These are phyloP conservation scores for Athalia circularis DNA, from an alignment of 2,888 invertebrate genomes.

Conservation along the genomic window DNA sequence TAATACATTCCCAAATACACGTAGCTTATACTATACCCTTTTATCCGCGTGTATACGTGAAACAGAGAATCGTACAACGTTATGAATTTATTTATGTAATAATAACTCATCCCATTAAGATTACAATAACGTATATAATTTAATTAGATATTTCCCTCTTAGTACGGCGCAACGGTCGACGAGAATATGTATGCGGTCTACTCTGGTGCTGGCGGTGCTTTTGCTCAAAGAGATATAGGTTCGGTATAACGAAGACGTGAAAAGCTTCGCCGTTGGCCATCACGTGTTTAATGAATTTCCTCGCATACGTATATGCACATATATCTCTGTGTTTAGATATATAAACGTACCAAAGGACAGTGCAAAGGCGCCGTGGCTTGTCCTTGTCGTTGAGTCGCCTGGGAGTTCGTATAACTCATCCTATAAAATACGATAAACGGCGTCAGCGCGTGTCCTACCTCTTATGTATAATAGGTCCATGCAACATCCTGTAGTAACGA, in stretches of 20 bases:
- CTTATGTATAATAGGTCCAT: background rate
- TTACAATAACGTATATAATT: constrained; percentile 61
- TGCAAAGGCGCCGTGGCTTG: constrained; percentile 10
- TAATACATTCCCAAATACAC: no score
- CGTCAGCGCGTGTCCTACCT: background rate
- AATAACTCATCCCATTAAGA: constrained; percentile 61
- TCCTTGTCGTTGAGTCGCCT: constrained; percentile 21
- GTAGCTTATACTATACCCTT: no score
- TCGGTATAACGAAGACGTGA: background rate
- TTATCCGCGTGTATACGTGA: background rate
- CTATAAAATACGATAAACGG: background rate
- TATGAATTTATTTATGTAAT: constrained; percentile 65
- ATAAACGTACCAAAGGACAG: background rate
- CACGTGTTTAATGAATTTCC: constrained; percentile 29
- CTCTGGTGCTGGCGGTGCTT: background rate
- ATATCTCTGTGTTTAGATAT: background rate
- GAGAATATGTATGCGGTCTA: constrained; percentile 17
- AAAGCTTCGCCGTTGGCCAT: constrained; percentile 30
- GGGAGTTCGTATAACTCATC: constrained; percentile 4
- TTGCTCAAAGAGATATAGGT: constrained; percentile 28
- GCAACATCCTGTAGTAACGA: background rate
- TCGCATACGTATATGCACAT: background rate
- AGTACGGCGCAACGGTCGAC: background rate
- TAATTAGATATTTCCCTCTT: constrained; percentile 55
- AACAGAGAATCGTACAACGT: constrained; percentile 47